phyloP scores from a whole-genome alignment of 37 sponge, comb jelly and placozoan species.

The Amphimedon queenslandica region DNA sequence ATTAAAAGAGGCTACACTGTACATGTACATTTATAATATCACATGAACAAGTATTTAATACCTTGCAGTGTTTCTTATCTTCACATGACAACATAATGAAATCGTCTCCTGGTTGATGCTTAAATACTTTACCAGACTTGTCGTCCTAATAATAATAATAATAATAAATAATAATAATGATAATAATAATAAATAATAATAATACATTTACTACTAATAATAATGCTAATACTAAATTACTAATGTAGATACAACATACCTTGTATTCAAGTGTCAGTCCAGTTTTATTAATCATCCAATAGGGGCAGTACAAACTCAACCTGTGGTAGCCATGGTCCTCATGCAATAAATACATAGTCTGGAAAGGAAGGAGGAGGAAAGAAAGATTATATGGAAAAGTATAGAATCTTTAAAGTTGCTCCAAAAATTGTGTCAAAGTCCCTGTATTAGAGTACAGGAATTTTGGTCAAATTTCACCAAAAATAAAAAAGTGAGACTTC shows the following conservation, averaged over 20 bases:
- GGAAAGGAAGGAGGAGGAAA: neutral
- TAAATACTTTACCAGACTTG: neutral
- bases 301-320: slow-evolving; percentile 70
- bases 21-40: too few species aligned
- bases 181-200: too few species aligned
- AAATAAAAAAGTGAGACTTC: too few species aligned
- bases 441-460: too few species aligned
- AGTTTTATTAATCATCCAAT: slow-evolving; percentile 92
- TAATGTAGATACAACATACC: neutral
- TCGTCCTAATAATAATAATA: neutral
- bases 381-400: too few species aligned
- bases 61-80: slow-evolving; percentile 20
- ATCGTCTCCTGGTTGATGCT: slow-evolving; percentile 17
- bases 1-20: too few species aligned
- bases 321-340: slow-evolving; percentile 52
- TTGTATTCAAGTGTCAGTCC: slow-evolving; percentile 58
- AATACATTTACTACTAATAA: too few species aligned
- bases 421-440: too few species aligned
- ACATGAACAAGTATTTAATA: neutral
- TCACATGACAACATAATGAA: slow-evolving; percentile 29
- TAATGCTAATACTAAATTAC: neutral
- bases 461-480: too few species aligned
- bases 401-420: too few species aligned
- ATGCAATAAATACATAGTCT: slow-evolving; percentile 32
- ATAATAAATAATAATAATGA: neutral